Percentiles rank a stretch among this genome's conserved stretches.
These are phyloP conservation scores for Myiozetetes cayanensis DNA, from an alignment of 2,113 vertebrate species.

Conservation along the genomic window DNA sequence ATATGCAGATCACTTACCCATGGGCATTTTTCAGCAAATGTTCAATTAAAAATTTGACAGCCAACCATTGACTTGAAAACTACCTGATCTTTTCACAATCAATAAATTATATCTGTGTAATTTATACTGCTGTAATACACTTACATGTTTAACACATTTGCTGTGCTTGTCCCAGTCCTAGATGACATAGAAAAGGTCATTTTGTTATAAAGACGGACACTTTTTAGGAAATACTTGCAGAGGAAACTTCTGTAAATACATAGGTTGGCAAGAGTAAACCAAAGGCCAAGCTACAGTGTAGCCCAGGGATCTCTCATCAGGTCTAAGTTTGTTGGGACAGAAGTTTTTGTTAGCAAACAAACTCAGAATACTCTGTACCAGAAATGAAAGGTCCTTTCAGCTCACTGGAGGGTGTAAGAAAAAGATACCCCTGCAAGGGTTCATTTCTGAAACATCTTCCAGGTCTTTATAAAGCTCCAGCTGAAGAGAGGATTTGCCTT, in stretches of 20 bases:
- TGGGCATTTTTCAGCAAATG: background rate
- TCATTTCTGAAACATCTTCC: background rate
- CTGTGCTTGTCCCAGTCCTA: background rate
- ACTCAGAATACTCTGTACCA: background rate
- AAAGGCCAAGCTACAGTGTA: background rate
- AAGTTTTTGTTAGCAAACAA: background rate
- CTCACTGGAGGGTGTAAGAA: background rate
- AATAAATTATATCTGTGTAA: background rate
- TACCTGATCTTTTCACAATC: background rate
- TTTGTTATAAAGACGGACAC: background rate
- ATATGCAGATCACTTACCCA: background rate
- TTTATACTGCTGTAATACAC: background rate
- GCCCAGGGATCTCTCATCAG: background rate
- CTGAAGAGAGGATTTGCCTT: background rate
- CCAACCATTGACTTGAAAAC: background rate
- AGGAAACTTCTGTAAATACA: background rate
- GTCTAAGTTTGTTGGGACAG: background rate
- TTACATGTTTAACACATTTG: background rate
- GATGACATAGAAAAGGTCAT: background rate
- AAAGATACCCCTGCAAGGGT: background rate
- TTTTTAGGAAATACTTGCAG: background rate
- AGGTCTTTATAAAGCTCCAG: background rate
- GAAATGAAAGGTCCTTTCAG: background rate
- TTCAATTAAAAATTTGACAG: slow-evolving; percentile 18
- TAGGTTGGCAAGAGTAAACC: background rate